A percentile compares a stretch with the other conserved stretches of the same genome.
Conservation (phyloP, 2,797 vertebrate genomes). For the Sebastes trivittatus region DNA sequence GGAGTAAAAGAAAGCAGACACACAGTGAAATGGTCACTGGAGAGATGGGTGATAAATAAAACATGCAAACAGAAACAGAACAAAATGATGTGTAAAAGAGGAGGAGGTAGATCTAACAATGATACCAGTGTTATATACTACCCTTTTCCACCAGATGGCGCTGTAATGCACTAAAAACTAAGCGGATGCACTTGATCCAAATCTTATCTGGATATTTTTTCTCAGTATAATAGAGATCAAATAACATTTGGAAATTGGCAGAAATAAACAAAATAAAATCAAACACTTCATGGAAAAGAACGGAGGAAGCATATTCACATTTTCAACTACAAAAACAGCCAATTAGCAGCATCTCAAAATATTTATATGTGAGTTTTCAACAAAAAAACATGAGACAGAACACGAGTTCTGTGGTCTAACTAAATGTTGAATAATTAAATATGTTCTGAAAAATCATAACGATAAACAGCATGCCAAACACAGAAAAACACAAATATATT, state of each 20-base stretch:
- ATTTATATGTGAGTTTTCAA: neutral
- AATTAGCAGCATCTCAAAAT: neutral
- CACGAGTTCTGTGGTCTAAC: neutral
- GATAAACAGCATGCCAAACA: neutral
- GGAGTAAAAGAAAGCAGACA: constrained; percentile 42
- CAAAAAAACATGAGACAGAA: too few species aligned
- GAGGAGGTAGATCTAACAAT: neutral
- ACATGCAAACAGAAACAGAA: constrained; percentile 44
- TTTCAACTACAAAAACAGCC: neutral
- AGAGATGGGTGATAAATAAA: constrained; percentile 9
- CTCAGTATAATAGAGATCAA: neutral
- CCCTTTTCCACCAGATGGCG: constrained; percentile 61
- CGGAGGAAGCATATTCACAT: neutral
- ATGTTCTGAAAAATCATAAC: neutral
- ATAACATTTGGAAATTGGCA: neutral
- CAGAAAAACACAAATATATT: neutral
- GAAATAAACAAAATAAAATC: neutral
- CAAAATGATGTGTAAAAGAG: neutral
- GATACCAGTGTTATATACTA: neutral
- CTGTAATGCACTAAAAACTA: constrained; percentile 31
- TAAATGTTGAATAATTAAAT: neutral
- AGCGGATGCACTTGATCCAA: neutral
- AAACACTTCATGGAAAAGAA: neutral
- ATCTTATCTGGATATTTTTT: neutral
- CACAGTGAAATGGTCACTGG: constrained; percentile 22